Base-by-base conservation (phyloP, 2,113 vertebrate species). In the Polypterus bichir region DNA sequence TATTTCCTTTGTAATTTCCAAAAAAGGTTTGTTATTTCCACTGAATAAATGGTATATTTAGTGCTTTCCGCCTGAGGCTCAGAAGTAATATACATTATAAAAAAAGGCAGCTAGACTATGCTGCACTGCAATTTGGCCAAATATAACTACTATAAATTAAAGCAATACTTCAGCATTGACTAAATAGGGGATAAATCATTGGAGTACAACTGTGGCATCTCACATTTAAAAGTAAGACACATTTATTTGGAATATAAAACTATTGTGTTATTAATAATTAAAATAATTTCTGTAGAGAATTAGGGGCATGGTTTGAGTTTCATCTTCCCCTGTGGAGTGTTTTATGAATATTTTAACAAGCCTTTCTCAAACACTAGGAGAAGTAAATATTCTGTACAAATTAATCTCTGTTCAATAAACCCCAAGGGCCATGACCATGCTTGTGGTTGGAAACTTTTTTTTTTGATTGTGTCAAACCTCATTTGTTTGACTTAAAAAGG, bases 141-240 rank as follows among this genome's bases (percentile, higher is more conserved):
- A 83, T 81, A 79, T 79, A 83, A 81, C 77, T 71, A 58, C 58
- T 74, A 81, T 83, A 84, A 86, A 81, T 84, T 79, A 78, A 76
- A 83, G 79, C 72, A 74, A 78, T 78, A 80, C 79, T 85, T 83
- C 75, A 77, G 63, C 49, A 9, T 74, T 74, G 72, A 74, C 69
- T 73, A 67, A 46, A 69, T 44, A 65, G 71, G 73, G 76, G 73
- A 76, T 85, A 82, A 81, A 85, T 82, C 78, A 76, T 59, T 59
- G 66, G 71, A 66, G 74, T 69, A 74, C 71, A 71, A 67, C 63
- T 57, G 48, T 64, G 53, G 54, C 62, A 71, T 70, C 70, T 69
- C 66, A 51, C 61, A 70, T 73, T 74, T 76, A 4, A 54, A 9
- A 10, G 61, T 57, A 9, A 54, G 44, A 51, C 46, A 47, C 44